Percentiles rank a stretch among this genome's conserved stretches.
Evolutionary conservation across 2,888 invertebrate species (phyloP).

Genomic region (Drosophila macrothrix): DNA sequence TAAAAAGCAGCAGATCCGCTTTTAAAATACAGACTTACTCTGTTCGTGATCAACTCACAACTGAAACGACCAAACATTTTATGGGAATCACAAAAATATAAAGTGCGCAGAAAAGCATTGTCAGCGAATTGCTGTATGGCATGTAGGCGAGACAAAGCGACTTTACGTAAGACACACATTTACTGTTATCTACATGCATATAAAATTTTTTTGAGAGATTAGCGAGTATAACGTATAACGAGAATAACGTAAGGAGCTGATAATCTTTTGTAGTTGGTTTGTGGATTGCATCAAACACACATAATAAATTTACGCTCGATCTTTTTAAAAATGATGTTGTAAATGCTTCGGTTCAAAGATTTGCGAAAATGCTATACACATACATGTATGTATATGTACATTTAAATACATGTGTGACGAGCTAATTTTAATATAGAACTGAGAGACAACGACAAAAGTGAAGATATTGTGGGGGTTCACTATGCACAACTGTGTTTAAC

Average conservation of each 20-base stretch:
- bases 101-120: not conserved
- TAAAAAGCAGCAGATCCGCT: not conserved
- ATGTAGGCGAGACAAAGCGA: not conserved
- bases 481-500: not conserved
- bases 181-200: not conserved
- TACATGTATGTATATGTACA: not conserved
- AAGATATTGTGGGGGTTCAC: not conserved
- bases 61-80: not conserved
- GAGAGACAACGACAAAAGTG: not conserved
- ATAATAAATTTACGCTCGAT: not conserved
- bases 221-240: no score
- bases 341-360: not conserved
- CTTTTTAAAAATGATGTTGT: not conserved
- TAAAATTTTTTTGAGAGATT: no score
- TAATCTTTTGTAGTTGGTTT: no score
- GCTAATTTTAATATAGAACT: not conserved
- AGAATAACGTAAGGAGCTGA: no score
- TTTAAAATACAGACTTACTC: not conserved
- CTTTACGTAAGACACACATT: not conserved
- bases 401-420: no score
- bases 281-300: no score
- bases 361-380: not conserved
- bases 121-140: fast-evolving
- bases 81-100: slow-evolving; percentile 33
- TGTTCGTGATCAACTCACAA: slow-evolving; percentile 10